Base-by-base conservation (phyloP, 2,888 invertebrate genomes). In the Blastobasis lacticolella region DNA sequence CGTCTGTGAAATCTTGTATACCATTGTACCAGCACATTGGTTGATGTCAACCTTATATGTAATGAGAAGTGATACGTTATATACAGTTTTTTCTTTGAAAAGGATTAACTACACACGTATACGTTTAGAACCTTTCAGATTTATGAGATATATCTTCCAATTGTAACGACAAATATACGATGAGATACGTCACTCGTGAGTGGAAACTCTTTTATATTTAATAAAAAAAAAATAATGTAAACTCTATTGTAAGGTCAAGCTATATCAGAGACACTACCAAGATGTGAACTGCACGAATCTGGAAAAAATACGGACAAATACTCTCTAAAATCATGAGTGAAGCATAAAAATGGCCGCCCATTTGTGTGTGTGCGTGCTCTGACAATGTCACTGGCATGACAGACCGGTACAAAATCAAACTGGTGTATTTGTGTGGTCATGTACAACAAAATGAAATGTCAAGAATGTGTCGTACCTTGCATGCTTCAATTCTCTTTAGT, bases 91-190 rank as follows among this genome's bases (percentile, higher is more conserved):
- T 81, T 81, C 74, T 82, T 83, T 75, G 64, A 72, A 84, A 85
- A 84, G 85, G 78, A 78, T 78, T 79, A 70, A 81, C 83, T 89
- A 92, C 91, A 92, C 90, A 91, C 91, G 92, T 93, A 93, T 93
- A 93, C 93, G 93, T 92, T 91, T 92, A 84, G 81, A 69, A 67
- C 75, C 69, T 78, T 77, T 76, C 9, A 73, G 67, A 72, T 80
- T 73, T 82, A 76, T 66, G 67, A 70, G 72, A 74, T 69, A 69
- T 78, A 78, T 86, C 88, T 87, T 86, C 83, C 85, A 85, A 72
- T 73, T 81, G 75, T 77, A 81, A 82, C 81, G 67, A 73, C 85
- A 81, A 84, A 68, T 86, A 88, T 88, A 88, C 88, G 88, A 86
- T 61, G 57, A 65, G 81, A 85, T 86, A 88, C 84, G 85, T 77